phyloP scores from a whole-genome alignment of 2,888 invertebrate species.

The Lordiphosa fenestrarum region DNA sequence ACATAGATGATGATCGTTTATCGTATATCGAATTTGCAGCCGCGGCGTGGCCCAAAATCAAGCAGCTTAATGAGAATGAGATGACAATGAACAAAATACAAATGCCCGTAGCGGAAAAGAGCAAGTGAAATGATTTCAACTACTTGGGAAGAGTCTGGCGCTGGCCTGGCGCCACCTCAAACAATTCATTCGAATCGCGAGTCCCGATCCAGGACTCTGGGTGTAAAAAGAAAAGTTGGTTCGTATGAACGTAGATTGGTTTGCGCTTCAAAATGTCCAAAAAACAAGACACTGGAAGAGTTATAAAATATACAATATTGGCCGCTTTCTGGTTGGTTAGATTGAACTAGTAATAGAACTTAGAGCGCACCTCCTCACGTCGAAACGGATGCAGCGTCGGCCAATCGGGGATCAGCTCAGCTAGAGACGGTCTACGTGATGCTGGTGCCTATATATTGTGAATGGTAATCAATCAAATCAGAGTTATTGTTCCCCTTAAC shows the following conservation, averaged over 20 bases:
- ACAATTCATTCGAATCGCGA: no score
- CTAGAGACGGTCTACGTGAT: constrained; percentile 92
- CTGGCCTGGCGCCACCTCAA: constrained; percentile 3
- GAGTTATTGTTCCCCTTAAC: not conserved
- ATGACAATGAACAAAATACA: constrained; percentile 10
- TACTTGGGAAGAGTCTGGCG: not conserved
- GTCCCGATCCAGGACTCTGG: not conserved
- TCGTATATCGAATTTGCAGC: constrained; percentile 1
- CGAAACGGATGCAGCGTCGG: constrained; percentile 84
- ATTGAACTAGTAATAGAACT: constrained; percentile 6
- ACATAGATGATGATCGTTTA: constrained; percentile 4
- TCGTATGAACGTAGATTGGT: not conserved
- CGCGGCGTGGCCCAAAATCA: constrained; percentile 2
- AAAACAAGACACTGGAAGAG: constrained; percentile 26
- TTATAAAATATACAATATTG: constrained; percentile 19
- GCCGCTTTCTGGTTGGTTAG: constrained; percentile 12
- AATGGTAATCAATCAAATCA: constrained; percentile 10
- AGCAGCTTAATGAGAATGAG: constrained; percentile 4
- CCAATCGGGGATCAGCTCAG: constrained; percentile 98
- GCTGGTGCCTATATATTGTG: constrained; percentile 75
- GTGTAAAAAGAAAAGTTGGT: not conserved
- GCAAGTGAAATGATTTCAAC: not conserved
- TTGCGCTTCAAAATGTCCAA: constrained; percentile 30
- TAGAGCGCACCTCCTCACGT: constrained; percentile 85
- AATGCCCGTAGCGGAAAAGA: constrained; percentile 14